Base-by-base conservation (phyloP, 2,113 vertebrate genomes). In the Mormyrus lacerda region DNA sequence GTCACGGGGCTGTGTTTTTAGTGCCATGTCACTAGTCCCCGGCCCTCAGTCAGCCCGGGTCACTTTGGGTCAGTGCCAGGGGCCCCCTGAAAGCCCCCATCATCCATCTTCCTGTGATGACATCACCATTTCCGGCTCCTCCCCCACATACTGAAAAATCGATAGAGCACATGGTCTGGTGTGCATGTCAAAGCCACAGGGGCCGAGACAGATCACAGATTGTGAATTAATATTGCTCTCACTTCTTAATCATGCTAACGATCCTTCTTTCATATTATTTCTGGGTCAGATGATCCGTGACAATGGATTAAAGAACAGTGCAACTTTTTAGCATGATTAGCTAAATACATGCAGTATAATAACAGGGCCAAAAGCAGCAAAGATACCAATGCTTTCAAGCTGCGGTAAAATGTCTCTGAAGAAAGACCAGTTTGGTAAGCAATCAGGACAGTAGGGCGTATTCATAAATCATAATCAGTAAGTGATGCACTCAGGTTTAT, bases 241-340 rank as follows among this genome's bases (percentile, higher is more conserved):
- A 88, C 90, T 92, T 93, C 90, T 91, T 93, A 91, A 94, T 93
- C 93, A 90, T 92, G 92, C 94, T 93, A 89, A 47, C 89, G 50
- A n/a, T 17, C 82, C 87, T 89, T 93, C 3, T 69, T 31, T 69
- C 9, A 11, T 69, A 31, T 92, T 92, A 95, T 89, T 79, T 42
- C 73, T 19, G 73, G 65, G 10, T 35, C 11, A 42, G 13, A 76
- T 5, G 27, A 79, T 79, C 73, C 35, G 31, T 42, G 35, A 79
- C 61, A 69, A 17, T 42, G 13, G n/a, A 42, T 76, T 76, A 76
- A 39, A 35, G 73, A 76, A 17, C 1, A 7, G 39, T 0, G 35
- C 0, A 10, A 69, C 61, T 31, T 27, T 31, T 31, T 79, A 42
- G 35, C 35, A 42, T 8, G 31, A 79, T 19, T 42, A 79, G 35